A percentile compares a stretch with the other conserved stretches of the same genome.
These are phyloP conservation scores for Saguinus midas DNA, from an alignment of 2,113 vertebrate species.

Conservation along the genomic window DNA sequence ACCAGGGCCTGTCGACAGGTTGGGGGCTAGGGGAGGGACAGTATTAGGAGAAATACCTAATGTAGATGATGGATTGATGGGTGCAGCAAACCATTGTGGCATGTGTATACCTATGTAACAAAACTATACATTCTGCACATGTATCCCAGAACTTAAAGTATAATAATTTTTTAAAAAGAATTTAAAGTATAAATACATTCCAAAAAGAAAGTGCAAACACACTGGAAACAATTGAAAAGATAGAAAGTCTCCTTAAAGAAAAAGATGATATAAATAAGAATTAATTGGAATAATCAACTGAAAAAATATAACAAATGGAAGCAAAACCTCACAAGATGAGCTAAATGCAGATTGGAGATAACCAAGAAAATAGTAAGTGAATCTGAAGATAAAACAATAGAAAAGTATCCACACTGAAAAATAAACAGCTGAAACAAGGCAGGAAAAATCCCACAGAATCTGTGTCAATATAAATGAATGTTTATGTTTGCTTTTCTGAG, in stretches of 20 bases:
- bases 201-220: not conserved
- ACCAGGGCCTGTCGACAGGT: too few relatives aligned
- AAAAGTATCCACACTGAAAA: not conserved
- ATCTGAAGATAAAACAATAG: not conserved
- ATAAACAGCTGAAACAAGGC: not conserved
- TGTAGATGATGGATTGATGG: too few relatives aligned
- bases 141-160: too few relatives aligned
- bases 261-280: not conserved
- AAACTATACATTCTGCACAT: too few relatives aligned
- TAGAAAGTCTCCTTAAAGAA: not conserved
- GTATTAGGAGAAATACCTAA: too few relatives aligned
- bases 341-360: not conserved
- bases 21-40: too few relatives aligned
- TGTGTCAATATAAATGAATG: not conserved
- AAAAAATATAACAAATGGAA: not conserved
- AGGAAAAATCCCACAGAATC: not conserved
- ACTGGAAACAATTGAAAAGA: not conserved
- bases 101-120: too few relatives aligned
- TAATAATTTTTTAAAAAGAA: not conserved
- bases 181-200: not conserved
- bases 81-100: too few relatives aligned
- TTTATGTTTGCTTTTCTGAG: not conserved
- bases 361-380: not conserved
- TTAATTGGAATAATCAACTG: not conserved
- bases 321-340: not conserved